Base-by-base conservation (phyloP, 1,140 invertebrate species). In the Megalopta genalis region DNA sequence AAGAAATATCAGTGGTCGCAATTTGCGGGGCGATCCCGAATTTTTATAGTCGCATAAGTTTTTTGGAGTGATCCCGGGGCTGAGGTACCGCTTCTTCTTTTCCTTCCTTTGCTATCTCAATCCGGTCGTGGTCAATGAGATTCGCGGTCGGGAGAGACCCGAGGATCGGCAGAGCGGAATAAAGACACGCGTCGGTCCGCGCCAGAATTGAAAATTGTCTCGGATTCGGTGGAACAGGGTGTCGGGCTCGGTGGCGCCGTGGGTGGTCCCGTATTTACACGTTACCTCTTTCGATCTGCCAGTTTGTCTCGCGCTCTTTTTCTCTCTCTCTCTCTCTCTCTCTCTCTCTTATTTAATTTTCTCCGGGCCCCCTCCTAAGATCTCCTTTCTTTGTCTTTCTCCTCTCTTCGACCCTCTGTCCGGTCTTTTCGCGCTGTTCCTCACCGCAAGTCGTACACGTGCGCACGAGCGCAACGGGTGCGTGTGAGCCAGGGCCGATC, bases 231-330 rank as follows among this genome's bases (percentile, higher is more conserved):
- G 70, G 76, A 64, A 71, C 74, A 81, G 77, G 74, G 73, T 83
- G 80, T 77, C 62, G 80, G 63, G 42, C 62, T 77, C 46, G 79
- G 77, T 49, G 74, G 81, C 90, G 81, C 83, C 64, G 83, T 91
- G 89, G 90, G 90, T 90, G 90, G 90, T 89, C 90, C 81, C 83
- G 82, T 84, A 82, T 89, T 87, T 86, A 85, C 89, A 89, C 88
- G 85, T 88, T 88, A 87, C 84, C 87, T 87, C 87, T 88, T 86
- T 89, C 86, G 78, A 84, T 88, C 87, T 86, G 80, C 86, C 77
- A 81, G 63, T 84, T 82, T 70, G 81, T 59, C 81, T 76, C 60
- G 63, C 63, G 77, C 82, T 63, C 39, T 73, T 4, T 4, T 4
- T 32, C 4, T 32, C 69, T 59, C 32, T 49, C 66, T 68, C n/a